Base-by-base conservation (phyloP, 2,797 vertebrate species). In the Lemur catta region DNA sequence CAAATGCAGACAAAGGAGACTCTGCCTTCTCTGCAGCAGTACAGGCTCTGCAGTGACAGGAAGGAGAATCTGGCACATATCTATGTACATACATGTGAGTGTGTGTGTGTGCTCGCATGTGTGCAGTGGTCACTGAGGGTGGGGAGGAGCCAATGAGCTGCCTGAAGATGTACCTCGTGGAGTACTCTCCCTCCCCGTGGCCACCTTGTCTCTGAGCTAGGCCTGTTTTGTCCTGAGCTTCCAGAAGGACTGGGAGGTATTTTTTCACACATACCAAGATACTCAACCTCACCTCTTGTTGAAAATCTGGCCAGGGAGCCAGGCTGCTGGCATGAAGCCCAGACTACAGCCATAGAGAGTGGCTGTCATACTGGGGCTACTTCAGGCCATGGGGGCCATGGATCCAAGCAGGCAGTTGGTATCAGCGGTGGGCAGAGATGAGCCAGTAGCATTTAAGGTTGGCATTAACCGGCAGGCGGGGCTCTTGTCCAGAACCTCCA, bases 151-250 rank as follows among this genome's bases (percentile, higher is more conserved):
- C 7, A 20, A 87, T 89, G 41, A 89, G 7, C 46, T 93, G 48
- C 84, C 88, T 93, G 48, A 91, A 26, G 80, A 86, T 75, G 30
- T 71, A 59, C 33, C 72, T 74, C 17, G 7, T 87, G 85, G 63
- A 93, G 59, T 96, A 74, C 48, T 92, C 80, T 93, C 74, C 35
- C 33, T 93, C 30, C 20, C 33, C 80, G 63, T 48, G 18, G 35
- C 72, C 28, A 92, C 61, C 71, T 96, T 94, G 89, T 94, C 30
- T 61, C 55, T 78, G 79, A 87, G 78, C 87, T 80, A 97, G 89
- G n/a, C 30, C 15, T 2, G 0, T 79, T 97, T 95, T 84, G 11
- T 88, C 52, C 72, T 92, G 88, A 94, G 72, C 43, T 91, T 94
- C 72, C 55, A 71, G 55, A 61, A 48, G 8, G 12, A 75, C 30